Evolutionary conservation across 2,113 vertebrate genomes (phyloP).

Genomic region (Xiphias gladius): DNA sequence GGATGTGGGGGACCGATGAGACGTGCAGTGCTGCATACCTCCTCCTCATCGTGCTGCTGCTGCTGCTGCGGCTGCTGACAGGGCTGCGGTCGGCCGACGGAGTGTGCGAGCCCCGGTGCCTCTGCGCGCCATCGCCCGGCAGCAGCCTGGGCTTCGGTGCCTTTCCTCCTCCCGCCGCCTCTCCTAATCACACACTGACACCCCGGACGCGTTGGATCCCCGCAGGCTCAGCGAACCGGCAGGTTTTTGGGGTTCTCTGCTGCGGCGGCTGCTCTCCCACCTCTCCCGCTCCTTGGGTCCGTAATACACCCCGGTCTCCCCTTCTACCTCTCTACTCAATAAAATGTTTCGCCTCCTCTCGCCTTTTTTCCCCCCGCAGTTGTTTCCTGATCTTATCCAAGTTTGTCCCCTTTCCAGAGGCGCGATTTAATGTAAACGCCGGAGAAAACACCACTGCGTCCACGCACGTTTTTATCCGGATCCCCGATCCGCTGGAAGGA

Average conservation of each 20-base stretch:
- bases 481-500: constrained; percentile 21
- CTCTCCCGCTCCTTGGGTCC: constrained; percentile 36
- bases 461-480: constrained; percentile 24
- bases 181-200: constrained; percentile 51
- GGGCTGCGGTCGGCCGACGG: constrained; percentile 65
- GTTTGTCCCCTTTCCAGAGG: not conserved
- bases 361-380: not conserved
- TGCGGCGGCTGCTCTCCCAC: constrained; percentile 32
- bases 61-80: constrained; percentile 58
- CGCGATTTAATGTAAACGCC: not conserved
- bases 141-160: constrained; percentile 2
- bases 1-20: constrained; percentile 64
- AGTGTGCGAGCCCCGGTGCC: constrained; percentile 58
- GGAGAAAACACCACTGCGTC: constrained; percentile 26
- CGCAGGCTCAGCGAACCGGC: constrained; percentile 51
- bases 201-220: constrained; percentile 52
- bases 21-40: constrained; percentile 76
- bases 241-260: constrained; percentile 45
- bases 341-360: no score
- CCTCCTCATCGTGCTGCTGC: constrained; percentile 57
- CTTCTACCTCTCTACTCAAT: constrained; percentile 24
- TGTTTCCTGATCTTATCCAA: constrained; percentile 28
- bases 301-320: constrained; percentile 13
- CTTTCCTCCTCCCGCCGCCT: constrained; percentile 11
- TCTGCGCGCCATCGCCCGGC: constrained; percentile 68